phyloP scores from a whole-genome alignment of 2,888 invertebrate genomes.

The Smittia aterrima region DNA sequence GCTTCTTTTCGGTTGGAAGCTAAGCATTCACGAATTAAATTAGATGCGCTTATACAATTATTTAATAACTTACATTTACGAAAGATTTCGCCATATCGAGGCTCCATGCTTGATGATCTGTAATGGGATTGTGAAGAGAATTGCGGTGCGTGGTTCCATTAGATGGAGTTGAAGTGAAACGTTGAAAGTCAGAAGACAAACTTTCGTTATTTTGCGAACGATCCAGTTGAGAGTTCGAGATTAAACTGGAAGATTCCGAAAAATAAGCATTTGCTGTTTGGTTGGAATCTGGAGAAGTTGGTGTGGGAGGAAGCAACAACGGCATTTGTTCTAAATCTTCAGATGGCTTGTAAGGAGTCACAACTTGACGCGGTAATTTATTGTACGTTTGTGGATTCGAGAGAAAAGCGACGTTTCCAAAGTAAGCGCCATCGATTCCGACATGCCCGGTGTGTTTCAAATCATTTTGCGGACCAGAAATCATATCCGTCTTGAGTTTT shows the following conservation, averaged over 20 bases:
- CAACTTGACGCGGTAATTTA: conserved; percentile 82
- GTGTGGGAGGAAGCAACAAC: conserved; percentile 58
- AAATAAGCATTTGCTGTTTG: conserved; percentile 55
- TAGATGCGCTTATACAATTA: background rate
- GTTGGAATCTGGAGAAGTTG: conserved; percentile 53
- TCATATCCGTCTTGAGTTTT: conserved; percentile 85
- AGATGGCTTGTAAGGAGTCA: conserved; percentile 84
- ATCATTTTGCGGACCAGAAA: conserved; percentile 95
- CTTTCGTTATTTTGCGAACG: conserved; percentile 25
- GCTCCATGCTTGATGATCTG: conserved; percentile 32
- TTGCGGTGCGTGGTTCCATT: background rate
- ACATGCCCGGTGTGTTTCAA: conserved; percentile 95
- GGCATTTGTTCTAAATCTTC: conserved; percentile 75
- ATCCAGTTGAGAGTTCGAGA: background rate
- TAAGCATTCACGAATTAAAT: background rate
- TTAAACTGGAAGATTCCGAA: conserved; percentile 46
- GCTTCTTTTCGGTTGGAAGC: conserved; percentile 24
- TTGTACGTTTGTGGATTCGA: conserved; percentile 59
- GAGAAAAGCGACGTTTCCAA: conserved; percentile 81
- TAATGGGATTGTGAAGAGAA: background rate
- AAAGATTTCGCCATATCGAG: conserved; percentile 29
- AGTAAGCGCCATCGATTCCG: conserved; percentile 94
- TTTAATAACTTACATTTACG: background rate
- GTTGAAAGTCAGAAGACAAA: conserved; percentile 30
- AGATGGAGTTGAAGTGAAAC: background rate